Base-by-base conservation (phyloP, 2,888 invertebrate genomes). In the Arrhopalites spinosus region DNA sequence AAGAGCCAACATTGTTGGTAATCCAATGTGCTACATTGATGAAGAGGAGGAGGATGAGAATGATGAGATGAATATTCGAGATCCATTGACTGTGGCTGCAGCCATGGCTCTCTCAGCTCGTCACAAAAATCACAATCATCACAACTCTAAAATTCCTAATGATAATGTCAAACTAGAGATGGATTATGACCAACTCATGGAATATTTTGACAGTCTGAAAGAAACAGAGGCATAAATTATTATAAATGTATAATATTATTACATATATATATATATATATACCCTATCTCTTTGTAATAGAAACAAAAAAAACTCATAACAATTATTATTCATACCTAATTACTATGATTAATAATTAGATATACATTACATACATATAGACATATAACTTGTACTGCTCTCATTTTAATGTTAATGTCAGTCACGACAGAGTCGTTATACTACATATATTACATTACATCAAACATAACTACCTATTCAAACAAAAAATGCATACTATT, bases 141-240 rank as follows among this genome's bases (percentile, higher is more conserved):
- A 43, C 20, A 66, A 66, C 43, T 23, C 3, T 17, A 36, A 29
- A 25, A 13, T n/a, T 50, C 47, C 73, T 8, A 70, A 83, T 93
- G 94, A 83, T 93, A 94, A 80, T 86, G 89, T 94, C 81, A 89
- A 89, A 84, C 86, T 90, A 78, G 93, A 93, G 85, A 94, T 97
- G 95, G 95, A 96, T 87, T 97, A 97, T 87, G 95, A 96, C 86
- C 95, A 96, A 89, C 93, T 98, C 87, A 94, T 96, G 94, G 93
- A 96, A 86, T 96, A 97, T 88, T 97, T 98, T 89, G 95, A 96
- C 89, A 96, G 95, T 89, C 90, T 98, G 85, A 97, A 97, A 90
- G 95, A 95, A 89, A 89, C 89, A 1, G 88, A 87, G 81, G 88
- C 89, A 79, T 88, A 85, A 69, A 20, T n/a, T 36, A n/a, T 47